Conservation (phyloP, 2,113 vertebrate genomes). For the Holacanthus passer region DNA sequence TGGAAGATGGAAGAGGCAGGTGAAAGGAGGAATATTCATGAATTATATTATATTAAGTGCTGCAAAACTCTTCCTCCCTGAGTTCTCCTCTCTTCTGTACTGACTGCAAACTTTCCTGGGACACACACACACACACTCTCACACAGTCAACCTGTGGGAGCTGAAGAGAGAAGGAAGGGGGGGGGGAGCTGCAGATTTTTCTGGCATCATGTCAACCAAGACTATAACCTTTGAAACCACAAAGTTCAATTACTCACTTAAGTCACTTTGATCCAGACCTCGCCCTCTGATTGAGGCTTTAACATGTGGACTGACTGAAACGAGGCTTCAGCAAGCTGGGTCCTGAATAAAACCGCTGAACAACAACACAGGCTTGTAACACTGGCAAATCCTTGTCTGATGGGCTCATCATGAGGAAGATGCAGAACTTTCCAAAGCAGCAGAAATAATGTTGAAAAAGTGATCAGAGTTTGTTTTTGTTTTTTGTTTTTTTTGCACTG, state of each 20-base stretch:
- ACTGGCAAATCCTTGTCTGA: not conserved
- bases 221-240: constrained; percentile 74
- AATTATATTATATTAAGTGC: constrained; percentile 2
- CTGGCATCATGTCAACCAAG: constrained; percentile 60
- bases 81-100: not conserved
- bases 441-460: not conserved
- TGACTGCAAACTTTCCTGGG: not conserved
- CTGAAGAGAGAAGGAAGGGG: not conserved
- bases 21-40: constrained; percentile 21
- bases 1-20: not conserved
- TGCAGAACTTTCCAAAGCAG: not conserved
- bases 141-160: constrained; percentile 51
- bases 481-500: too few species aligned
- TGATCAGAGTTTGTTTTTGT: too few species aligned
- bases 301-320: constrained; percentile 48
- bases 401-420: constrained; percentile 2
- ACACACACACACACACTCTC: constrained; percentile 19
- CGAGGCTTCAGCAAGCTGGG: constrained; percentile 22
- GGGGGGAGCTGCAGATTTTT: constrained; percentile 24
- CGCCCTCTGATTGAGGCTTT: constrained; percentile 49
- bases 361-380: constrained; percentile 17
- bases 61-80: not conserved
- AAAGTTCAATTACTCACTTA: constrained; percentile 75
- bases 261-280: constrained; percentile 64
- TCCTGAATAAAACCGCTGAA: constrained; percentile 30